These are phyloP conservation scores for Troides helena DNA, from an alignment of 2,888 invertebrate genomes.

Conservation along the genomic window DNA sequence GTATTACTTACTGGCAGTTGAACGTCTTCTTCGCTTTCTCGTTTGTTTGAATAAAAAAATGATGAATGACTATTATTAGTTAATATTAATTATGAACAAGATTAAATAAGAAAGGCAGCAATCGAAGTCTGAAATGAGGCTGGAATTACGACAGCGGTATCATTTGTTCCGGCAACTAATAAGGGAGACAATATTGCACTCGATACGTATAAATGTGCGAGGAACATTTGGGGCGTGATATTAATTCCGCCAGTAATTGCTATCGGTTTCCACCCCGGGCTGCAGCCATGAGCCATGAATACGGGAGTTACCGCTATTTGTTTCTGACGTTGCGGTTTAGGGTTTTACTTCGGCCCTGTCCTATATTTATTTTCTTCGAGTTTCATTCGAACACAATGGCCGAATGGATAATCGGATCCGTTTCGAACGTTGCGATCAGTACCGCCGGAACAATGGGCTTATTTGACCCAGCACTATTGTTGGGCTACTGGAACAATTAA, in stretches of 20 bases:
- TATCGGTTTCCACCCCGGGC: slow-evolving; percentile 75
- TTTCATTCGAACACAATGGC: slow-evolving; percentile 66
- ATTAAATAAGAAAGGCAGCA: slow-evolving; percentile 73
- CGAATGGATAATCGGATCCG: slow-evolving; percentile 61
- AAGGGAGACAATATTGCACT: slow-evolving; percentile 81
- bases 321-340: slow-evolving; percentile 78
- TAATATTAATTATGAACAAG: slow-evolving; percentile 72
- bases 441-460: slow-evolving; percentile 52
- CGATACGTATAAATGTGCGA: slow-evolving; percentile 79
- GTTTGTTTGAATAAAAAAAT: neutral
- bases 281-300: slow-evolving; percentile 79
- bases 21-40: too few relatives aligned
- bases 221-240: slow-evolving; percentile 79
- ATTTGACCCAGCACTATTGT: slow-evolving; percentile 51
- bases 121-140: slow-evolving; percentile 66
- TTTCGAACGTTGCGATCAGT: slow-evolving; percentile 57
- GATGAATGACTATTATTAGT: slow-evolving; percentile 30
- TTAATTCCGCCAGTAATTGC: slow-evolving; percentile 80
- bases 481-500: slow-evolving; percentile 46
- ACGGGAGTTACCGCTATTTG: slow-evolving; percentile 80
- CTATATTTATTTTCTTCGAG: slow-evolving; percentile 77
- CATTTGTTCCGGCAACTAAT: slow-evolving; percentile 78
- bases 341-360: slow-evolving; percentile 67
- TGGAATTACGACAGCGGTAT: slow-evolving; percentile 66
- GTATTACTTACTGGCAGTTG: too few relatives aligned